A percentile compares a stretch with the other conserved stretches of the same genome.
phyloP scores from a whole-genome alignment of 2,113 vertebrate genomes.

The Aldabrachelys gigantea region DNA sequence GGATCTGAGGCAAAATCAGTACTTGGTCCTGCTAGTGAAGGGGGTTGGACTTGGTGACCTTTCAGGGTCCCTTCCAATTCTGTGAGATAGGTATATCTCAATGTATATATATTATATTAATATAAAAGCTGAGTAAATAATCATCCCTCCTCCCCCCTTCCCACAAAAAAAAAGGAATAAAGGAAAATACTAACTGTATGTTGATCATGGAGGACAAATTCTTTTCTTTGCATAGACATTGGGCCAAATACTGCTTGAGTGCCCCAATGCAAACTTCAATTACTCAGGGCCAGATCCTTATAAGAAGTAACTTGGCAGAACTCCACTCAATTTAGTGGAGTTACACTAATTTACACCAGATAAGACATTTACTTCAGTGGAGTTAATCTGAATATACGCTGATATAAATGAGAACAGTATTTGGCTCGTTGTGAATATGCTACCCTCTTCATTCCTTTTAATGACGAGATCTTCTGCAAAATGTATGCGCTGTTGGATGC shows the following conservation, averaged over 20 bases:
- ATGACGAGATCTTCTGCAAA: not conserved
- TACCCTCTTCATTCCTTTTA: not conserved
- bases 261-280: not conserved
- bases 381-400: not conserved
- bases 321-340: not conserved
- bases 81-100: too few relatives aligned
- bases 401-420: not conserved
- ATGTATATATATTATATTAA: not conserved
- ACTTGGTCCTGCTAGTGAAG: too few relatives aligned
- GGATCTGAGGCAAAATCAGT: too few relatives aligned
- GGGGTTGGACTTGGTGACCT: too few relatives aligned
- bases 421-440: not conserved
- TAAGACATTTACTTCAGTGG: not conserved
- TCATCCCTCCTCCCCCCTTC: not conserved
- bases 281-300: not conserved
- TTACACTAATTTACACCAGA: not conserved
- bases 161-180: slow-evolving; percentile 7
- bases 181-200: slow-evolving; percentile 3
- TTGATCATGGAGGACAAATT: not conserved
- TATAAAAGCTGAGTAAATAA: slow-evolving; percentile 10
- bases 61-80: too few relatives aligned
- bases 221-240: not conserved
- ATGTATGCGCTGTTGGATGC: not conserved
- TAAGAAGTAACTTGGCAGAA: not conserved
- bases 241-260: not conserved